Evolutionary conservation across 1,140 invertebrate species (phyloP).

Genomic region (Drosophila grimshawi): DNA sequence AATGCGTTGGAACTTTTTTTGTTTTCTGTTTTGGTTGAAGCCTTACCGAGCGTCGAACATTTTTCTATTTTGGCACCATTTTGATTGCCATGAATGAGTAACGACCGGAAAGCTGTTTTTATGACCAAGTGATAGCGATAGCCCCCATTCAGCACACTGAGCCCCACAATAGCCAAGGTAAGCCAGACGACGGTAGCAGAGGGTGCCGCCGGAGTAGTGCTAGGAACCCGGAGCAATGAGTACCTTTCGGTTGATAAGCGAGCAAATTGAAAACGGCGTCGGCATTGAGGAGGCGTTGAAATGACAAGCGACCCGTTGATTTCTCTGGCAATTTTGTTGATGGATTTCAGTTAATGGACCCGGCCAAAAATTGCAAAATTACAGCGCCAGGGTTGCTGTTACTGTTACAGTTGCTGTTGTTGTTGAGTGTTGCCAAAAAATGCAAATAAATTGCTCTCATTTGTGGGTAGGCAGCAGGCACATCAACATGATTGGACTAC

Average conservation of each 20-base stretch:
- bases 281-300: constrained; percentile 69
- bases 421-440: constrained; percentile 58
- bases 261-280: constrained; percentile 80
- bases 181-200: constrained; percentile 45
- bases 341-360: constrained; percentile 77
- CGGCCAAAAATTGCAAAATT: constrained; percentile 61
- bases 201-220: background rate
- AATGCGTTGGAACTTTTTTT: constrained; percentile 56
- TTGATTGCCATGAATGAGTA: constrained; percentile 83
- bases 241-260: constrained; percentile 71
- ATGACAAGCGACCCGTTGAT: constrained; percentile 73
- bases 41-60: constrained; percentile 46
- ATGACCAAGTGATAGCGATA: constrained; percentile 74
- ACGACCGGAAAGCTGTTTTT: constrained; percentile 83
- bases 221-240: constrained; percentile 19
- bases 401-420: constrained; percentile 17
- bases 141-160: constrained; percentile 24
- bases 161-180: constrained; percentile 52
- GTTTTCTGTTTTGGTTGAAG: constrained; percentile 21
- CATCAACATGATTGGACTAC: constrained; percentile 24
- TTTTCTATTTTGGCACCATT: constrained; percentile 81
- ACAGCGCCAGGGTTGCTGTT: constrained; percentile 16
- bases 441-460: constrained; percentile 80
- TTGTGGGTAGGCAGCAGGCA: constrained; percentile 49
- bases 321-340: constrained; percentile 77